Evolutionary conservation across 2,888 invertebrate genomes (phyloP), one percentile per base, ranked within the genome.

Genomic region (Fragum whitleyi): DNA sequence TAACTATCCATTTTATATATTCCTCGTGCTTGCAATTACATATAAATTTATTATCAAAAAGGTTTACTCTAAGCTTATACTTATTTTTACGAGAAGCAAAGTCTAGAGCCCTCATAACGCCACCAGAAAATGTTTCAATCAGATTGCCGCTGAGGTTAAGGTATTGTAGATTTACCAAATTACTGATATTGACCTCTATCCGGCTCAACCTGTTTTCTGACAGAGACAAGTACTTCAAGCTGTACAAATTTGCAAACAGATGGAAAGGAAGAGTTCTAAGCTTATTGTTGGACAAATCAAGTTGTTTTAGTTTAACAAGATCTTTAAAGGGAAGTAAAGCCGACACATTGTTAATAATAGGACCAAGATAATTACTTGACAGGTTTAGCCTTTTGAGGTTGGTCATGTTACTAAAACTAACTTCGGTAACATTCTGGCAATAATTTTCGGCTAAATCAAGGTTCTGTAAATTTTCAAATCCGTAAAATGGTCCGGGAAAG

Each of bases 401-500:
- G 5, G 61, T n/a, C 61, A 61, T 61, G n/a, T 61, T 61, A 29
- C 29, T 61, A n/a, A 61, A 61, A n/a, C 61, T 61, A 7, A 3
- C 29, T 32, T 61, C 61, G 6, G 61, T 61, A 19, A 61, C 32
- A 29, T 32, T 61, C n/a, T 61, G 16, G 36, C 61, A 61, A 32
- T 61, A 61, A 32, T 61, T 61, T 61, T 61, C 61, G 14, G 32
- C 61, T 61, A 61, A 61, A 61, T 61, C 61, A n/a, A 61, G 29
- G 16, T 26, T 61, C 29, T 61, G 29, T 19, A 61, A n/a, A 29
- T n/a, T 11, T 19, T 61, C 61, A 32, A 61, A 32, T 5, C 61
- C 32, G 32, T 32, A 61, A 9, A 61, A 61, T 2, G 61, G 61
- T 1, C 61, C 61, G 28, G 61, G 32, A 32, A 61, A 32, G 11